Evolutionary conservation across 2,113 vertebrate genomes (phyloP).

Genomic region (Rana temporaria): DNA sequence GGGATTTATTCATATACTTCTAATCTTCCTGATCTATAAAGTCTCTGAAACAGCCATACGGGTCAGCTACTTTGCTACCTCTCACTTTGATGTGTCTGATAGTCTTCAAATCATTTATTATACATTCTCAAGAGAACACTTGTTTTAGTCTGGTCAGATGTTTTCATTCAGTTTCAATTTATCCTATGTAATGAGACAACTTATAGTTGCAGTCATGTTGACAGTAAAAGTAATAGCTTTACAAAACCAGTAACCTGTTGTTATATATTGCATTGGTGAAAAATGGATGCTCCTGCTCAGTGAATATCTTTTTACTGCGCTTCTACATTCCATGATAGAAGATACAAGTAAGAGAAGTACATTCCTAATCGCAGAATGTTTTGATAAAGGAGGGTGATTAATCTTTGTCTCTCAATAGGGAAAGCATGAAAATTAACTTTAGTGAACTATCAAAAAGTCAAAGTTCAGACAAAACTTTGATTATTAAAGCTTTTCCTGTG

Average conservation of each 20-base stretch:
- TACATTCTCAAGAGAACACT: slow-evolving; percentile 49
- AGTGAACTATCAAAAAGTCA: slow-evolving; percentile 65
- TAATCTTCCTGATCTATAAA: background rate
- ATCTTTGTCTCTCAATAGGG: slow-evolving; percentile 72
- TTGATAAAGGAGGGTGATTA: slow-evolving; percentile 75
- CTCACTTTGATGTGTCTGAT: slow-evolving; percentile 57
- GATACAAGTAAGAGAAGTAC: slow-evolving; percentile 70
- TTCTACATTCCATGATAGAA: slow-evolving; percentile 68
- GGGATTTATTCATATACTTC: background rate
- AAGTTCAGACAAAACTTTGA: slow-evolving; percentile 71
- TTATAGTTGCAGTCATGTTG: slow-evolving; percentile 68
- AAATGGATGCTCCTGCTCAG: slow-evolving; percentile 70
- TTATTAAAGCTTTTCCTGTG: slow-evolving; percentile 64
- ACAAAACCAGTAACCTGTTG: slow-evolving; percentile 73
- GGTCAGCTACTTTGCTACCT: slow-evolving; percentile 27
- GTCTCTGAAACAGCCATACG: background rate
- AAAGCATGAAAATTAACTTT: slow-evolving; percentile 69
- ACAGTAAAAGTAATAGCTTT: slow-evolving; percentile 80
- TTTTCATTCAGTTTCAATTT: slow-evolving; percentile 70
- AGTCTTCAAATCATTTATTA: background rate
- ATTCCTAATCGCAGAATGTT: slow-evolving; percentile 72
- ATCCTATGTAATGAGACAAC: slow-evolving; percentile 74
- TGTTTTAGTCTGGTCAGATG: slow-evolving; percentile 58
- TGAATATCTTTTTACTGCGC: slow-evolving; percentile 75
- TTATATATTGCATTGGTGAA: slow-evolving; percentile 68